Evolutionary conservation across 2,888 invertebrate genomes (phyloP), one percentile per base, ranked within the genome.

Genomic region (Lasioglossum leucozonium): DNA sequence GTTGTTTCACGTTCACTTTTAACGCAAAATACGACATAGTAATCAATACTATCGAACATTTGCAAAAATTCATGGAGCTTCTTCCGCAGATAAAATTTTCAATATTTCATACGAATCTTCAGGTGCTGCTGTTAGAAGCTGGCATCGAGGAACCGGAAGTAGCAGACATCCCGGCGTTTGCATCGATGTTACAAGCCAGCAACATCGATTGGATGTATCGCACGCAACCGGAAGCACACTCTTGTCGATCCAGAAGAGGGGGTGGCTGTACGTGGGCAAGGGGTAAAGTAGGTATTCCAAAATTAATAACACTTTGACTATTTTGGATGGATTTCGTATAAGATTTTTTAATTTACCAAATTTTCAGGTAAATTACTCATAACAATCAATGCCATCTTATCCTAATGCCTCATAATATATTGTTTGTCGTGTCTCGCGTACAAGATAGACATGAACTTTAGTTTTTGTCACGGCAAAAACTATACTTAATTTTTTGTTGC

Each of bases 191-290:
- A 30, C 86, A 88, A 40, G 91, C 84, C 1, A 94, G 93, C 67
- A 93, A 95, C 91, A 96, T 97, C 47, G 97, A 97, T 93, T 97
- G 97, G 97, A 95, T 95, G 89, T 97, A 97, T 93, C 95, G 96
- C 75, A 97, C 97, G 0, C 97, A 97, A 91, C 97, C 97, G 0
- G 96, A 97, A 82, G 95, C 96, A 84, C 92, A 96, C 87, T 96
- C 96, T 0, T 97, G 97, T 89, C 94, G 96, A 72, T 96, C 97
- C 0, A 95, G 96, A 89, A 95, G 95, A 67, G 96, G 96, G 3
- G 96, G 96, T 26, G 95, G 96, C 2, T 97, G 97, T 84, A 91
- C 95, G 13, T 97, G 97, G 97, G 96, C 96, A 44, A 96, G 97
- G 81, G 97, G 97, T 0, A 97, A 96, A 91, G 95, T 96, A 72